A percentile compares a stretch with the other conserved stretches of the same genome.
Conservation (phyloP, 2,113 vertebrate genomes). For the Dicrurus megarhynchus region DNA sequence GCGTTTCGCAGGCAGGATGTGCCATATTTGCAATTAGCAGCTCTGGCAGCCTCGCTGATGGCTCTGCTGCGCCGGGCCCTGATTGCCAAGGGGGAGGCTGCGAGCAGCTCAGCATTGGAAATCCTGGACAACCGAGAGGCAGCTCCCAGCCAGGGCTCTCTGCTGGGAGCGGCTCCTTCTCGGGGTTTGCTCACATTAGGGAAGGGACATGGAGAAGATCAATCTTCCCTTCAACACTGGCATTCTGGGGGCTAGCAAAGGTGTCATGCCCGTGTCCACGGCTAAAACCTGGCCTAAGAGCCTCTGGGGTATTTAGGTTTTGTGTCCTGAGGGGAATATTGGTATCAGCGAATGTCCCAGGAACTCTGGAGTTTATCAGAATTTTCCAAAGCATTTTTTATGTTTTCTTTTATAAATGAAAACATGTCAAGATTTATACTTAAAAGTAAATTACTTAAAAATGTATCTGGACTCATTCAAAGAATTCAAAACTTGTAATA, state of each 20-base stretch:
- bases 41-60: conserved; percentile 44
- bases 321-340: neutral
- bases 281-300: neutral
- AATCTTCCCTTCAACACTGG: fast-evolving
- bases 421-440: neutral
- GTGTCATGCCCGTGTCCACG: neutral
- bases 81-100: conserved; percentile 22
- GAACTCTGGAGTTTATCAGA: neutral
- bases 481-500: neutral
- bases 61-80: neutral
- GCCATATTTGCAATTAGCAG: conserved; percentile 65
- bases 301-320: fast-evolving
- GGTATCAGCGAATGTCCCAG: fast-evolving
- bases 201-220: neutral
- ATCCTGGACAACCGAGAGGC: neutral
- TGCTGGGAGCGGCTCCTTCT: neutral
- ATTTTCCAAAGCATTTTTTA: neutral
- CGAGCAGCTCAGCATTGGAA: neutral
- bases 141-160: neutral
- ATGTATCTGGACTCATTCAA: neutral
- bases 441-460: neutral
- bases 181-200: neutral
- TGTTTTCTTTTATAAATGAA: neutral
- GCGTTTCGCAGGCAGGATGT: conserved; percentile 49
- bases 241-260: fast-evolving